A percentile compares a stretch with the other conserved stretches of the same genome.
Conservation (phyloP, 2,797 vertebrate species). For the Carcharodon carcharias region DNA sequence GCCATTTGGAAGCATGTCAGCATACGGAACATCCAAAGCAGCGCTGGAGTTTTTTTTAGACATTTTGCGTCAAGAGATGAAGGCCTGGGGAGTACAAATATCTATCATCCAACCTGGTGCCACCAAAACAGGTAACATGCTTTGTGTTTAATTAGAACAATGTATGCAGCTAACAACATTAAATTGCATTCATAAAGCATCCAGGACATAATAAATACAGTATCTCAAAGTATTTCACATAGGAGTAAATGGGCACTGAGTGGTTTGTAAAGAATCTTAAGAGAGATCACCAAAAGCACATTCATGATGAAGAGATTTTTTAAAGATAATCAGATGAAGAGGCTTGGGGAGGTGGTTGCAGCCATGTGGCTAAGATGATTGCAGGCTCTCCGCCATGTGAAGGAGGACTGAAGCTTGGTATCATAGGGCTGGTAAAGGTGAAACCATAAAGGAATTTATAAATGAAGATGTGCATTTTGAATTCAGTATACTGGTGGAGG, state of each 20-base stretch:
- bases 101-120: constrained; percentile 32
- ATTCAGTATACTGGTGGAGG: neutral
- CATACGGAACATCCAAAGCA: constrained; percentile 31
- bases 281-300: neutral
- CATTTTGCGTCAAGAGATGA: constrained; percentile 35
- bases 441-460: neutral
- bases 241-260: neutral
- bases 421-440: neutral
- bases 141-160: neutral
- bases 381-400: neutral
- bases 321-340: neutral
- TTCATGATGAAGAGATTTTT: neutral
- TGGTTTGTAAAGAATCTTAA: neutral
- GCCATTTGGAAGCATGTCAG: constrained; percentile 2
- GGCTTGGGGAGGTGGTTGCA: neutral
- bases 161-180: neutral
- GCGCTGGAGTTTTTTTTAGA: constrained; percentile 16
- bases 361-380: neutral
- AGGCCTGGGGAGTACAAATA: constrained; percentile 25
- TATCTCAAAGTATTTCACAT: neutral
- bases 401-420: neutral
- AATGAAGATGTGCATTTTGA: neutral
- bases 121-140: constrained; percentile 20
- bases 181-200: too few species aligned
- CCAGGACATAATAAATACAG: neutral